phyloP scores from a whole-genome alignment of 2,888 invertebrate species.

The Nymphalis urticae region DNA sequence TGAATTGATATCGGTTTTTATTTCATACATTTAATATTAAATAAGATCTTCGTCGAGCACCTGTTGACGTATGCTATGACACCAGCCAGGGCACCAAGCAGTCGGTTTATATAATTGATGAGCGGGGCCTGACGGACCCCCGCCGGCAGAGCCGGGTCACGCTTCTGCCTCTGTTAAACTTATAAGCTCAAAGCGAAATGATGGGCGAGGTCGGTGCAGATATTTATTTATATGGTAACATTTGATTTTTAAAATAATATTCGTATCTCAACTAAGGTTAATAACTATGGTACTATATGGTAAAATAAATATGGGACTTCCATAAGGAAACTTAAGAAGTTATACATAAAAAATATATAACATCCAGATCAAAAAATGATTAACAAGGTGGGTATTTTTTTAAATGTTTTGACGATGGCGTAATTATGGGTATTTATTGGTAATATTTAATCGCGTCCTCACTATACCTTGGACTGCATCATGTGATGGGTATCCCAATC shows the following conservation, averaged over 20 bases:
- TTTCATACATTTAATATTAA: slow-evolving; percentile 36
- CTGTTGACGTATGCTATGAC: slow-evolving; percentile 59
- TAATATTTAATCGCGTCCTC: slow-evolving; percentile 16
- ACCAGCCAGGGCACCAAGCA: slow-evolving; percentile 41
- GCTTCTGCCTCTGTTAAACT: slow-evolving; percentile 28
- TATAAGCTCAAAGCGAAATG: slow-evolving; percentile 12
- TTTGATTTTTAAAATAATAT: neutral
- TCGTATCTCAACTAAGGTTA: no score
- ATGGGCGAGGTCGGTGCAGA: no score
- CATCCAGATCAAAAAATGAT: no score
- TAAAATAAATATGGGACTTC: no score
- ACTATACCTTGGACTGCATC: slow-evolving; percentile 36
- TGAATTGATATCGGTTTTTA: slow-evolving; percentile 24
- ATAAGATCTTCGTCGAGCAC: slow-evolving; percentile 49
- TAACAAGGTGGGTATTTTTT: no score
- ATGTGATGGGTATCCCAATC: slow-evolving; percentile 53
- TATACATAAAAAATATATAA: no score
- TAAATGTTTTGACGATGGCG: no score
- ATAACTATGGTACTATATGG: no score
- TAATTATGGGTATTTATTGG: no score
- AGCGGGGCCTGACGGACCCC: slow-evolving; percentile 59
- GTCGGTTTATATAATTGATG: slow-evolving; percentile 58
- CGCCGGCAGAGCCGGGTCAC: slow-evolving; percentile 53
- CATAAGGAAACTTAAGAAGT: no score
- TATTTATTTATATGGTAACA: no score